Evolutionary conservation across 1,140 invertebrate species (phyloP).

Genomic region (Diorhabda carinulata): DNA sequence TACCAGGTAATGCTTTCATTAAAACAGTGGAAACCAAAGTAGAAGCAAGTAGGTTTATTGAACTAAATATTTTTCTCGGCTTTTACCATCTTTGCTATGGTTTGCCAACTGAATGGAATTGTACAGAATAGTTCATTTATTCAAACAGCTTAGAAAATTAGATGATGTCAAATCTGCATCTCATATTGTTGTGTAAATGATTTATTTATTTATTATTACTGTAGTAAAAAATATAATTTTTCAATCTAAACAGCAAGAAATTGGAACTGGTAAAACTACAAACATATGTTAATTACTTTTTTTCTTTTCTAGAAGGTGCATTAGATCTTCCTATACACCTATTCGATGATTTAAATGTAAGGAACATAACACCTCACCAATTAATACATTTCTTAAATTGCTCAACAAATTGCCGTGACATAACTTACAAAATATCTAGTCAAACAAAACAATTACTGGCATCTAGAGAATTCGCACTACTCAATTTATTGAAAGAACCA

Average conservation of each 20-base stretch:
- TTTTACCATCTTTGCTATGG: background rate
- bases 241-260: too few relatives aligned
- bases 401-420: background rate
- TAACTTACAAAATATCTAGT: background rate
- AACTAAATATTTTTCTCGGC: background rate
- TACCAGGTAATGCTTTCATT: slow-evolving; percentile 29
- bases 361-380: slow-evolving; percentile 10
- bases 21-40: background rate
- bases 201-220: too few relatives aligned
- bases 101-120: too few relatives aligned
- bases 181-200: too few relatives aligned
- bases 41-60: background rate
- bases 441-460: background rate
- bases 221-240: too few relatives aligned
- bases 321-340: background rate
- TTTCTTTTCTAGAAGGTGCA: slow-evolving; percentile 2
- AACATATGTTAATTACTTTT: background rate
- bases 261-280: background rate
- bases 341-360: background rate
- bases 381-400: slow-evolving; percentile 7
- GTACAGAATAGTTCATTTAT: too few relatives aligned
- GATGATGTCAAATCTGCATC: too few relatives aligned
- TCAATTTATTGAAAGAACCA: slow-evolving; percentile 18
- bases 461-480: background rate
- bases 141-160: too few relatives aligned